Percentiles rank a stretch among this genome's conserved stretches.
These are phyloP conservation scores for Radopholus similis DNA, from an alignment of 1,140 invertebrate species.

Conservation along the genomic window DNA sequence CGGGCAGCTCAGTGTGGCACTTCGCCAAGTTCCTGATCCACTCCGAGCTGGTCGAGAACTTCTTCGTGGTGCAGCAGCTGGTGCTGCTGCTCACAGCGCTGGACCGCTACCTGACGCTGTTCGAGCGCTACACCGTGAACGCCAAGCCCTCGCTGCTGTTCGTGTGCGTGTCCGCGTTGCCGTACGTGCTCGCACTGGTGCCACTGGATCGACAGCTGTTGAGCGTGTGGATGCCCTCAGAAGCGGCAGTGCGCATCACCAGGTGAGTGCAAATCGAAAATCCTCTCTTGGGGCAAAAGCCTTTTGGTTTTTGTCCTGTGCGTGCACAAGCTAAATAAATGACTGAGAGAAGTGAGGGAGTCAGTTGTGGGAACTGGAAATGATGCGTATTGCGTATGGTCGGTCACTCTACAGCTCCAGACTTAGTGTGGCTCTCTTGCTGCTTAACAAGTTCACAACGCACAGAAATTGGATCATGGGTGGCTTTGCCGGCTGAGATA, in stretches of 20 bases:
- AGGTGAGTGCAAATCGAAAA: conserved; percentile 12
- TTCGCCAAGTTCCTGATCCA: conserved; percentile 38
- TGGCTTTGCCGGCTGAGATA: no score
- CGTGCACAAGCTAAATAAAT: no score
- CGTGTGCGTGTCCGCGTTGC: conserved; percentile 16
- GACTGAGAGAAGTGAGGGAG: no score
- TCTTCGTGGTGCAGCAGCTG: conserved; percentile 29
- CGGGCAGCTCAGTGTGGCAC: conserved; percentile 24
- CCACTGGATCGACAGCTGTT: conserved; percentile 26
- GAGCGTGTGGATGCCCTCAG: not conserved
- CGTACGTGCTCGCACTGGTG: conserved; percentile 35
- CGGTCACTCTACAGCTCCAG: no score
- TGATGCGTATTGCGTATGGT: no score
- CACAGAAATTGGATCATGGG: no score
- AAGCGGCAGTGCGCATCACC: conserved; percentile 15
- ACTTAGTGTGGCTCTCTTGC: no score
- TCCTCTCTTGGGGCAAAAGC: not conserved
- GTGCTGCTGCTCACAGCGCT: conserved; percentile 29
- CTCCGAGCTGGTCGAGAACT: conserved; percentile 33
- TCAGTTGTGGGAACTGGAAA: no score
- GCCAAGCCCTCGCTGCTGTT: not conserved
- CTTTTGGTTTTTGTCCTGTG: not conserved
- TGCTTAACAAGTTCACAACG: no score
- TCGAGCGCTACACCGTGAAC: conserved; percentile 25
- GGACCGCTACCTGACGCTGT: conserved; percentile 36